Percentiles rank a stretch among this genome's conserved stretches.
phyloP scores from a whole-genome alignment of 2,888 invertebrate genomes.

The Drosophila nr. fundita region DNA sequence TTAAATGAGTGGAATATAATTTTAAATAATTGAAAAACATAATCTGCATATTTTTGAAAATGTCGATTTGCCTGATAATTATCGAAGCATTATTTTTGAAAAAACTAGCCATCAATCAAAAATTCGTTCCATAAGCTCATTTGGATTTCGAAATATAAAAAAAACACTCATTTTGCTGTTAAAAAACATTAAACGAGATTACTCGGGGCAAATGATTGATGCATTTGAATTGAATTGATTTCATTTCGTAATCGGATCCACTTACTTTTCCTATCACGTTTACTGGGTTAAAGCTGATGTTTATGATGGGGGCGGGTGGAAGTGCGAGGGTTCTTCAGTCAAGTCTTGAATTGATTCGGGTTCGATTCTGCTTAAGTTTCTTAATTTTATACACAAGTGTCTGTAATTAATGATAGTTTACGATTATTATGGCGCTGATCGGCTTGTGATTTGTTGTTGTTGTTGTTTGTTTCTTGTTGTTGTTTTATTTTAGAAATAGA shows the following conservation, averaged over 20 bases:
- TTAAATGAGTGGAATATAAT: not conserved
- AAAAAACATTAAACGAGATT: slow-evolving; percentile 30
- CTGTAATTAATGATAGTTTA: slow-evolving; percentile 30
- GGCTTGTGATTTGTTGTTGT: slow-evolving; percentile 35
- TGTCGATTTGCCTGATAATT: not conserved
- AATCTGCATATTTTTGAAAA: not conserved
- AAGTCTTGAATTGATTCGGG: slow-evolving; percentile 21
- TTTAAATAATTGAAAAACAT: not conserved
- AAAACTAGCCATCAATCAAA: slow-evolving; percentile 65
- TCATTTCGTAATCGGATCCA: slow-evolving; percentile 52
- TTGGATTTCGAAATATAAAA: slow-evolving; percentile 30
- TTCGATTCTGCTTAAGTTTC: slow-evolving; percentile 21
- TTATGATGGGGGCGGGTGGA: not conserved
- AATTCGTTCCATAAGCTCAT: slow-evolving; percentile 71
- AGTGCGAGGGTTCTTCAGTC: slow-evolving; percentile 42
- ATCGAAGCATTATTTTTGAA: not conserved
- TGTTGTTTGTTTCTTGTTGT: slow-evolving; percentile 51
- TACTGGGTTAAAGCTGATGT: slow-evolving; percentile 40
- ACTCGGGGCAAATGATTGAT: slow-evolving; percentile 62
- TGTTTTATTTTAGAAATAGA: slow-evolving; percentile 78
- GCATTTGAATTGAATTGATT: slow-evolving; percentile 47
- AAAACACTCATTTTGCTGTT: slow-evolving; percentile 19
- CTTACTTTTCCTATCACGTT: slow-evolving; percentile 70
- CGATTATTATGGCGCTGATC: slow-evolving; percentile 53
- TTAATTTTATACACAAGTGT: slow-evolving; percentile 6